Percentiles rank a stretch among this genome's conserved stretches.
phyloP scores from a whole-genome alignment of 2,888 invertebrate genomes.

The Parascotia fuliginaria region DNA sequence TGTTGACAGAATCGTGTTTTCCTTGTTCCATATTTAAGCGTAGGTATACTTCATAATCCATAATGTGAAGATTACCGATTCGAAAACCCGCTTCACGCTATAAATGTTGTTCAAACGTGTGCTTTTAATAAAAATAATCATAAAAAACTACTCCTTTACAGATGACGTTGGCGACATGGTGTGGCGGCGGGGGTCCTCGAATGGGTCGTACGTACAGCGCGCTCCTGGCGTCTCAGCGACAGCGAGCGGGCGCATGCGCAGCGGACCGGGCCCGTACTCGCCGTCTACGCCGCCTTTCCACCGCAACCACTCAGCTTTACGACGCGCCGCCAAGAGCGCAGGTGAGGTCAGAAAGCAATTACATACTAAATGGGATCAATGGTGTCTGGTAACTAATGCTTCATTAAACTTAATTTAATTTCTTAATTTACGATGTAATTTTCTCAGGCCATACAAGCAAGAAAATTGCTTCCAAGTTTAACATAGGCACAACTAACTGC shows the following conservation, averaged over 20 bases:
- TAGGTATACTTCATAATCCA: too few relatives aligned
- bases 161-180: conserved; percentile 77
- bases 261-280: conserved; percentile 56
- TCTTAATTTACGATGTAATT: too few relatives aligned
- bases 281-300: conserved; percentile 68
- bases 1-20: too few relatives aligned
- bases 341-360: conserved; percentile 76
- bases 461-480: too few relatives aligned
- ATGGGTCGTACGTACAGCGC: conserved; percentile 64
- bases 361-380: conserved; percentile 39
- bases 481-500: too few relatives aligned
- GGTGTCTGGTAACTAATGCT: conserved; percentile 38
- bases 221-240: conserved; percentile 56
- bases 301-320: conserved; percentile 72
- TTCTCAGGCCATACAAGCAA: too few relatives aligned
- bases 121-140: neutral
- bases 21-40: too few relatives aligned
- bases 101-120: neutral
- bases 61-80: too few relatives aligned
- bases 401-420: conserved; percentile 10
- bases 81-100: too few relatives aligned
- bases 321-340: conserved; percentile 77
- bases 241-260: conserved; percentile 53
- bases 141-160: conserved; percentile 28
- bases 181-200: conserved; percentile 65